phyloP scores from a whole-genome alignment of 2,888 invertebrate species.

The Podotricha telesiphe region DNA sequence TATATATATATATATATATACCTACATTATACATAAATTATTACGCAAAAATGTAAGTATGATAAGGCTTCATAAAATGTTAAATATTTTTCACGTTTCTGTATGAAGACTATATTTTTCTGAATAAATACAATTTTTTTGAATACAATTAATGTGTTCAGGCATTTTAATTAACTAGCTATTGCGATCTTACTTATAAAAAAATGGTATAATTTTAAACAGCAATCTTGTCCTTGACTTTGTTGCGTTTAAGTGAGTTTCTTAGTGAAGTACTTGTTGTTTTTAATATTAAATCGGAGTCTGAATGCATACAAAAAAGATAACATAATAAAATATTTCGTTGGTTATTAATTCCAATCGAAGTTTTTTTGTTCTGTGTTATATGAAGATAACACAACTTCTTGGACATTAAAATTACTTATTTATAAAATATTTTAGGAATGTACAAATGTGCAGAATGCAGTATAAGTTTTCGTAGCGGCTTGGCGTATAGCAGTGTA shows the following conservation, averaged over 20 bases:
- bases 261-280: background rate
- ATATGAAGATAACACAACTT: too few relatives aligned
- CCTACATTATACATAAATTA: too few relatives aligned
- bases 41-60: background rate
- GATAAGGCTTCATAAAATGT: background rate
- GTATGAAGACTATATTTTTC: background rate
- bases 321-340: too few relatives aligned
- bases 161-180: background rate
- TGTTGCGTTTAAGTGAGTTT: background rate
- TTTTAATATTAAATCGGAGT: background rate
- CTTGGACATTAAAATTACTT: too few relatives aligned
- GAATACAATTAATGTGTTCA: background rate
- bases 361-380: too few relatives aligned
- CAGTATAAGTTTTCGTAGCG: too few relatives aligned
- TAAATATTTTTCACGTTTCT: slow-evolving; percentile 3
- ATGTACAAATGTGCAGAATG: too few relatives aligned
- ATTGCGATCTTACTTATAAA: background rate
- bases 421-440: too few relatives aligned
- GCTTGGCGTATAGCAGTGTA: too few relatives aligned
- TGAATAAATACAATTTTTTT: background rate
- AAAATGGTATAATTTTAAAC: background rate
- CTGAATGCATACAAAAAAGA: too few relatives aligned
- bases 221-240: background rate
- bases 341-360: too few relatives aligned
- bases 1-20: too few relatives aligned